Percentiles rank a stretch among this genome's conserved stretches.
Conservation (phyloP, 2,113 vertebrate genomes). For the Catharus bicknelli region DNA sequence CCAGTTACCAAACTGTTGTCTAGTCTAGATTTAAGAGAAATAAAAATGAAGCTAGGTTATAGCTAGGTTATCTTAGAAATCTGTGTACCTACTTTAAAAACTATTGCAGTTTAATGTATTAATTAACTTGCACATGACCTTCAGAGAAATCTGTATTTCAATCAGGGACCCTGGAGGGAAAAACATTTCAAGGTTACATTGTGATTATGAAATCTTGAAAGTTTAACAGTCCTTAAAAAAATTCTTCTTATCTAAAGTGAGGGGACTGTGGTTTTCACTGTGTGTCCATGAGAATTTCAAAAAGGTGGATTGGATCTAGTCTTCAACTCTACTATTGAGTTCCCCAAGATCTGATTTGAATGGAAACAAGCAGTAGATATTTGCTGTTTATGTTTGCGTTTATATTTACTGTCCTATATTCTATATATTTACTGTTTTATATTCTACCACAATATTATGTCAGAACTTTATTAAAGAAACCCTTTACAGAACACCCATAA, state of each 20-base stretch:
- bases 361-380: neutral
- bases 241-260: neutral
- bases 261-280: rapidly evolving
- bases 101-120: neutral
- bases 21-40: neutral
- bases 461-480: neutral
- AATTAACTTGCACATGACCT: neutral
- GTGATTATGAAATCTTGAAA: neutral
- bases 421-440: neutral
- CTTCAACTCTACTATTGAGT: neutral
- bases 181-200: neutral
- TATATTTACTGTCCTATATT: neutral
- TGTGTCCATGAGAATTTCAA: neutral
- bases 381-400: neutral
- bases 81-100: neutral
- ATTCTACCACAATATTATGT: neutral
- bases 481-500: neutral
- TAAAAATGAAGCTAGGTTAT: neutral
- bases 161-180: neutral
- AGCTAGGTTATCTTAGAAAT: neutral
- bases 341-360: neutral
- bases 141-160: neutral
- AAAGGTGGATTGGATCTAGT: neutral
- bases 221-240: neutral
- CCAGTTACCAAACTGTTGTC: neutral